phyloP scores from a whole-genome alignment of 2,888 invertebrate genomes.

The Eupithecia subumbrata region DNA sequence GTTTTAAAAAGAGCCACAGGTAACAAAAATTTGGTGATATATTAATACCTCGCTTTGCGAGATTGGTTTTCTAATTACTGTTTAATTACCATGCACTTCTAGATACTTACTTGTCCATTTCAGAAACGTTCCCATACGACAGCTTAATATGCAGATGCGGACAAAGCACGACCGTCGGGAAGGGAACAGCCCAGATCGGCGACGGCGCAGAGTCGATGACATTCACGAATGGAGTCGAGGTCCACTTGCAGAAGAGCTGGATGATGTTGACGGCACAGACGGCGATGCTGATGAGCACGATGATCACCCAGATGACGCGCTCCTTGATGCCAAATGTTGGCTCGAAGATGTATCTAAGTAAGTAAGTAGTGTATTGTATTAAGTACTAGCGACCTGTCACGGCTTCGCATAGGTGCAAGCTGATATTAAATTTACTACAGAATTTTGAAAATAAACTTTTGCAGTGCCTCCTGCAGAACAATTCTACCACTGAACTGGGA shows the following conservation, averaged over 20 bases:
- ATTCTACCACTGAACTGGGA: no score
- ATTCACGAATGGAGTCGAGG: constrained; percentile 75
- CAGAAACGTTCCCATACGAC: constrained; percentile 65
- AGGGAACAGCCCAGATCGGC: constrained; percentile 78
- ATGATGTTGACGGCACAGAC: constrained; percentile 72
- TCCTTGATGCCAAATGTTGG: constrained; percentile 71
- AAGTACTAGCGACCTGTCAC: no score
- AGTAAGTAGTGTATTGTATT: no score
- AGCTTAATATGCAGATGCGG: constrained; percentile 74
- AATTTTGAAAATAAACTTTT: no score
- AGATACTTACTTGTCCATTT: constrained; percentile 63
- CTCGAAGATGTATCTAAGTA: constrained; percentile 75
- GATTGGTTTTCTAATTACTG: no score
- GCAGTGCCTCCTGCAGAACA: no score
- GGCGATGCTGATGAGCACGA: constrained; percentile 69
- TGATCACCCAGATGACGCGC: constrained; percentile 69
- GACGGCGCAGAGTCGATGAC: constrained; percentile 77
- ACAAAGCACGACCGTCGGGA: constrained; percentile 76
- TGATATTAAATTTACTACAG: no score
- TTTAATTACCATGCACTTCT: no score
- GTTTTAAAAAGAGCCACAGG: no score
- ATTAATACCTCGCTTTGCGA: no score
- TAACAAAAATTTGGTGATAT: no score
- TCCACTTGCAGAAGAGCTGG: constrained; percentile 72
- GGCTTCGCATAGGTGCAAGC: no score